phyloP scores from a whole-genome alignment of 2,113 vertebrate species.

The Chionodraco myersi region DNA sequence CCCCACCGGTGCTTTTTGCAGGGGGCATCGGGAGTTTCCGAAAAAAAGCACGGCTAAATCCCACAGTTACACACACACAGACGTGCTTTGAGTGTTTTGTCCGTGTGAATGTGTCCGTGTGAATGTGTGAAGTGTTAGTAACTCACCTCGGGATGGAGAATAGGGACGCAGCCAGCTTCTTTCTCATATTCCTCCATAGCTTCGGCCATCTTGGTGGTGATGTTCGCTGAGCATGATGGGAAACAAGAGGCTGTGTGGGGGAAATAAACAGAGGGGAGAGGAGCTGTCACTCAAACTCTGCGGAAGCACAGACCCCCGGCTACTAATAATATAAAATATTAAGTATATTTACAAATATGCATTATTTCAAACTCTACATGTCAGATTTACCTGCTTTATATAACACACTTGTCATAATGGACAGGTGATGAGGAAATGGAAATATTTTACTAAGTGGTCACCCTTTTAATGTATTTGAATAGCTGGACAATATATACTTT shows the following conservation, averaged over 20 bases:
- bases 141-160: constrained; percentile 95
- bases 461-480: too few species aligned
- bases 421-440: not conserved
- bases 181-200: constrained; percentile 94
- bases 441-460: not conserved
- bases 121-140: not conserved
- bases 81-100: fast-evolving
- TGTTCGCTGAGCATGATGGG: constrained; percentile 92
- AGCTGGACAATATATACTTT: too few species aligned
- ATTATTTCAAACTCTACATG: not conserved
- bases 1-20: constrained; percentile 62
- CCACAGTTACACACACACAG: not conserved
- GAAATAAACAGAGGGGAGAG: constrained; percentile 26
- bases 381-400: not conserved
- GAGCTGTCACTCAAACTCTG: constrained; percentile 43
- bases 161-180: constrained; percentile 94
- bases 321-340: not conserved
- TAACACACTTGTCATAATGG: not conserved
- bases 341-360: not conserved
- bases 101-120: not conserved
- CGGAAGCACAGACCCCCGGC: constrained; percentile 13
- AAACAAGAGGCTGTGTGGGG: constrained; percentile 60
- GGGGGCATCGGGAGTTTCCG: constrained; percentile 57
- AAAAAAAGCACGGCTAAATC: constrained; percentile 4
- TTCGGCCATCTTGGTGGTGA: constrained; percentile 96